Base-by-base conservation (phyloP, 1,140 invertebrate genomes). In the Luehdorfia chinensis region DNA sequence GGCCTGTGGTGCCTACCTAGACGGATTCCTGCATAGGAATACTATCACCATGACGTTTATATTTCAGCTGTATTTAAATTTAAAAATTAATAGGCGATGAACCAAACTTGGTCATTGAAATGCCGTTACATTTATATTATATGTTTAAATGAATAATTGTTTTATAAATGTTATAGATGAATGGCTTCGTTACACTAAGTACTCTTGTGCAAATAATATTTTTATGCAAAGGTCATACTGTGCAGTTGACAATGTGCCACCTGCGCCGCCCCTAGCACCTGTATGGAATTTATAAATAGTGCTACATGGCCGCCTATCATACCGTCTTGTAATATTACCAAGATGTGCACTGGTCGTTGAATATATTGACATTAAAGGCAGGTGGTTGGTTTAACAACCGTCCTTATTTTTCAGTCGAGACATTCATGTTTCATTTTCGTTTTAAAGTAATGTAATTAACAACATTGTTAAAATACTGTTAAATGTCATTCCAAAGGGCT, bases 201-300 rank as follows among this genome's bases (percentile, higher is more conserved):
- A 50, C 39, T 50, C 44, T 50, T 43, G 49, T 59, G 56, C 59
- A 52, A 61, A 67, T 59, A 56, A 52, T 77, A 66, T 78, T 75
- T 73, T 84, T 80, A 84, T 84, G 69, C 71, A 75, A 73, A 78
- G 66, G 74, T 76, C 69, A 75, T 68, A 72, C 66, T 64, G 65
- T 68, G 64, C 70, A 71, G 67, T 69, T 46, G 69, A 75, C 73
- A 74, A 80, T 72, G 64, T 62, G 61, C 75, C 79, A 84, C 74
- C 77, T 84, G 77, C 76, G 66, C 53, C 47, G 63, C 66, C 61
- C 63, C 34, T 41, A 45, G 55, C 73, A 84, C 76, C 79, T 80
- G 74, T 69, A 60, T 63, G 41, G 79, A 75, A 80, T 84, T 67
- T 68, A 70, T 77, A 79, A 81, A 77, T 76, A 73, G 61, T 55